phyloP scores from a whole-genome alignment of 2,888 invertebrate species.

The Chymomyza caudatula region DNA sequence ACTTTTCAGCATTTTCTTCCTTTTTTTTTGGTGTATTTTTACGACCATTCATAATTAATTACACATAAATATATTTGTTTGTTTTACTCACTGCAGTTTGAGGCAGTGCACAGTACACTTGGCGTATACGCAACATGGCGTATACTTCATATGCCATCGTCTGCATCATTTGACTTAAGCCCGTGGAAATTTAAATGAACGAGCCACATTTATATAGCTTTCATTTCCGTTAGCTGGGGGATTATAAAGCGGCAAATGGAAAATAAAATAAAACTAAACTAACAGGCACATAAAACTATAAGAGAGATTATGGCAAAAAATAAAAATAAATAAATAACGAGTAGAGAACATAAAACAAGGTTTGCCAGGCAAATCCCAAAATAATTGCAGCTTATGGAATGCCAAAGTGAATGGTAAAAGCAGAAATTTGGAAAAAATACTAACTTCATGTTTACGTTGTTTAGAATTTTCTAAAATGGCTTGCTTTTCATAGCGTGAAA shows the following conservation, averaged over 20 bases:
- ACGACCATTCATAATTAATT: not conserved
- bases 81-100: not conserved
- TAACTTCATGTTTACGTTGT: not conserved
- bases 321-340: not conserved
- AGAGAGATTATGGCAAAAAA: not conserved
- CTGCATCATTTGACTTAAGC: not conserved
- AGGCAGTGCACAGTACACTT: not conserved
- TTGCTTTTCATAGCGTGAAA: too few species aligned
- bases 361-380: slow-evolving; percentile 13
- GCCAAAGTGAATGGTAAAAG: slow-evolving; percentile 22
- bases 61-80: not conserved
- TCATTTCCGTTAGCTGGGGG: slow-evolving; percentile 16
- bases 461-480: not conserved
- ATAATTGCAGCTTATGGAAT: slow-evolving; percentile 46
- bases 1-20: not conserved
- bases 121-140: slow-evolving; percentile 19
- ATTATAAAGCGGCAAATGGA: not conserved
- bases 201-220: not conserved
- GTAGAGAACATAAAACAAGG: not conserved
- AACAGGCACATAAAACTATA: not conserved
- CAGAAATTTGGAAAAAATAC: not conserved
- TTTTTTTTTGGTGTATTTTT: not conserved
- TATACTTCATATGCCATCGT: slow-evolving; percentile 28
- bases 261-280: slow-evolving; percentile 3
- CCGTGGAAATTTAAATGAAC: not conserved